Base-by-base conservation (phyloP, 1,140 invertebrate genomes). In the Elymnias hypermnestra region DNA sequence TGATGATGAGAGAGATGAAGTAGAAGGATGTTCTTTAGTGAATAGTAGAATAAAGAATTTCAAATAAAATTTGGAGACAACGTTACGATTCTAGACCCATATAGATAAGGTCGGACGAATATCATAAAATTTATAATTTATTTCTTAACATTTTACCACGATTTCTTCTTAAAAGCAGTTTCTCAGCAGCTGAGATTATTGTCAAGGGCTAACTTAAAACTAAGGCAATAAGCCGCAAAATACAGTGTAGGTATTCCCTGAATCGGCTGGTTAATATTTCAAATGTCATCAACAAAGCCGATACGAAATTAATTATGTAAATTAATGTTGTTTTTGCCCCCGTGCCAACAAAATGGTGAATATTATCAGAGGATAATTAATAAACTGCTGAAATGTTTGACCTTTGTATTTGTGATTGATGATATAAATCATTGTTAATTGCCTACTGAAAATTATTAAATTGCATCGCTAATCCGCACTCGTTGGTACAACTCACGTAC, bases 291-390 rank as follows among this genome's bases (percentile, higher is more conserved):
- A 21, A 43, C 18, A 47, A 23, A 29, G 47, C 46, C 53, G 64
- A 65, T 55, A 60, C 44, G 40, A 46, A 60, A 69, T 69, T 73
- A 69, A 73, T 73, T 69, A 73, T 73, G 62, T 61, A 69, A 67
- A 74, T 69, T 71, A 55, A 53, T 57, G 50, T 55, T 62, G 56
- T 62, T 72, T 67, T 64, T 62, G 46, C 49, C 38, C 47, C 47
- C 41, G 39, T 40, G 23, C 13, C 28, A 14, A 15, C 28, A 31
- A 15, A 14, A 31, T n/a, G 28, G 19, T 38, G 22, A 22, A 19
- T 19, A 18, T 23, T 23, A 47, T 47, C 44, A 23, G 31, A 15
- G 25, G 37, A 48, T 57, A 54, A 57, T 62, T 57, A 62, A 62
- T 54, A 56, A 56, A 56, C 40, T 53, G 10, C 37, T 21, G 13